Evolutionary conservation across 2,888 invertebrate genomes (phyloP), one percentile per base, ranked within the genome.

Genomic region (Agrotis segetum): DNA sequence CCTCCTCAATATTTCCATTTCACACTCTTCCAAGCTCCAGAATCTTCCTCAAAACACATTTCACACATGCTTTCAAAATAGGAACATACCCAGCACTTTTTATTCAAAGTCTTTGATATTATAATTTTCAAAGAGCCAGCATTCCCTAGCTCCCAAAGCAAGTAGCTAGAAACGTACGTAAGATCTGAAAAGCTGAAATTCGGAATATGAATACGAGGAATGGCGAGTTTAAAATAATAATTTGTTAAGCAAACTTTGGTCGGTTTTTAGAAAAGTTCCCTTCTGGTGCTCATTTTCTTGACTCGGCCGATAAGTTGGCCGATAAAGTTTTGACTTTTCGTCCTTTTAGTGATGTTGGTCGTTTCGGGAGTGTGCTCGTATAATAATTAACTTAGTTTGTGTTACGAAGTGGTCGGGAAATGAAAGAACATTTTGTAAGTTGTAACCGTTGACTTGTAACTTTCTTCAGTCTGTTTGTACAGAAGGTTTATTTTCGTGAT

Each of bases 71-170:
- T 66, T 24, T 60, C 72, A 62, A 62, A 74, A 67, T 71, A n/a
- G 17, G 29, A 67, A 63, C 56, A 21, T 50, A 70, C 50, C 44
- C 40, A 74, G 61, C 58, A 81, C 53, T 78, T 85, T 71, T 74
- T 75, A 79, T 61, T 49, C 17, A n/a, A 52, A 71, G 67, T 78
- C 83, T 85, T 86, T 83, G 85, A 81, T 77, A 85, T 85, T 85
- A 81, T 86, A 85, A 85, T 85, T 81, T 73, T 83, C 81, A 83
- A 84, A 86, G 86, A 81, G 72, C 50, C 19, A 69, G 44, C 44
- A 7, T 17, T 79, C 81, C 78, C 83, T 21, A 67, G 71, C 46
- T 81, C 72, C 75, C 79, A 58, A 49, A 71, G 69, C 73, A 71
- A 77, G 75, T 75, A 68, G 65, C 68, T 62, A 40, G 21, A 40